These are phyloP conservation scores for Lasioglossum figueresi DNA, from an alignment of 2,888 invertebrate species.

Conservation along the genomic window DNA sequence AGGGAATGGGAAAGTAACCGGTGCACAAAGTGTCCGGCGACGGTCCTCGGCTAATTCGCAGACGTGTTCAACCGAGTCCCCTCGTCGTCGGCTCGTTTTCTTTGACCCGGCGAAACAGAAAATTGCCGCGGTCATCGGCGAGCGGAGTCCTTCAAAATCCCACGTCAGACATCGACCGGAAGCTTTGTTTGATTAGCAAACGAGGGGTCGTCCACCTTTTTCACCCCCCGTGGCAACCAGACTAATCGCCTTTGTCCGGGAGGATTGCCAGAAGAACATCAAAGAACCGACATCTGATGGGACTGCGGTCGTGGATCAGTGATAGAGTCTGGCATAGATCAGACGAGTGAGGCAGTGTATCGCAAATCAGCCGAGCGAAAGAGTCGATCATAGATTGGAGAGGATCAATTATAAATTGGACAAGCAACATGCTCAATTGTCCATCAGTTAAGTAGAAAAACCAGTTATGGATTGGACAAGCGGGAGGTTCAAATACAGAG, in stretches of 20 bases:
- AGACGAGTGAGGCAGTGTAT: neutral
- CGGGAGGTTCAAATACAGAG: neutral
- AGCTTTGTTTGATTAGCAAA: slow-evolving; percentile 40
- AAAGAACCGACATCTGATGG: neutral
- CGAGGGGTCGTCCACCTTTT: neutral
- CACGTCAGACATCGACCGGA: neutral
- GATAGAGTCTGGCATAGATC: neutral
- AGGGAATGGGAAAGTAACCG: slow-evolving; percentile 59
- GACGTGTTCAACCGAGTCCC: slow-evolving; percentile 22
- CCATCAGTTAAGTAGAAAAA: neutral
- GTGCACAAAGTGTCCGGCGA: slow-evolving; percentile 39
- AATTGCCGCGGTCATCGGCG: slow-evolving; percentile 30
- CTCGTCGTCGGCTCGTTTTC: slow-evolving; percentile 21
- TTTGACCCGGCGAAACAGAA: slow-evolving; percentile 42
- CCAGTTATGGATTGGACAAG: neutral
- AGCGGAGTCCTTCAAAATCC: neutral
- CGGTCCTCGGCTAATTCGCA: slow-evolving; percentile 47
- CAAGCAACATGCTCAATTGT: no score
- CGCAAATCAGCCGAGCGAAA: neutral
- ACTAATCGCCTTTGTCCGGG: neutral
- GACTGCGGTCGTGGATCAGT: neutral
- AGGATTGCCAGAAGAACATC: neutral
- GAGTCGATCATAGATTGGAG: neutral
- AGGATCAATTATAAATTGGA: neutral
- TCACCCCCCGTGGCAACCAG: neutral